Percentiles rank a stretch among this genome's conserved stretches.
Conservation (phyloP, 2,113 vertebrate species). For the Dolichallabes microphthalmus region DNA sequence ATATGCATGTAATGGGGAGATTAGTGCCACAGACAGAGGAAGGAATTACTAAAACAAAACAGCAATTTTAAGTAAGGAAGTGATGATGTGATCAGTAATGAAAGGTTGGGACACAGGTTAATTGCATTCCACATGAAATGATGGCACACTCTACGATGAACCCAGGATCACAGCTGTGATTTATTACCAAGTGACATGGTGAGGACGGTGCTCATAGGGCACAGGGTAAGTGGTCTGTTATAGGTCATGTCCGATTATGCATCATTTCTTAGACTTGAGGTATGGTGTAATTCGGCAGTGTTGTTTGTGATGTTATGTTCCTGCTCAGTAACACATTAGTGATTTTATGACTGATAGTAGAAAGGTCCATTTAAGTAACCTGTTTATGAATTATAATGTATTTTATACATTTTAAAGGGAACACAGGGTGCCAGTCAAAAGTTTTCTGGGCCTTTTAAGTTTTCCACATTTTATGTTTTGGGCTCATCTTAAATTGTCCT, state of each 20-base stretch:
- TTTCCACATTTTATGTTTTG: no score
- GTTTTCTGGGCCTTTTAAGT: no score
- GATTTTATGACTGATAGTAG: background rate
- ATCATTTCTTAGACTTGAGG: background rate
- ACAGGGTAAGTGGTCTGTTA: background rate
- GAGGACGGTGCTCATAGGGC: constrained; percentile 20
- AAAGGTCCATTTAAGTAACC: background rate
- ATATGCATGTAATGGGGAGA: constrained; percentile 32
- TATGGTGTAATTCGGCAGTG: background rate
- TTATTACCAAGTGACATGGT: background rate
- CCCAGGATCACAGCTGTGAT: constrained; percentile 29
- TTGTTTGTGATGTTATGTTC: background rate
- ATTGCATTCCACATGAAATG: constrained; percentile 38
- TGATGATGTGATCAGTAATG: constrained; percentile 29
- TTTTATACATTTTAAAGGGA: background rate
- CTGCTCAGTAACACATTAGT: background rate
- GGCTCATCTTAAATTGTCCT: no score
- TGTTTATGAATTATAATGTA: background rate
- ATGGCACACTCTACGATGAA: constrained; percentile 42
- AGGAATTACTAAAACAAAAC: constrained; percentile 47
- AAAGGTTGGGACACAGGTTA: constrained; percentile 47
- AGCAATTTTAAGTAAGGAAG: constrained; percentile 9
- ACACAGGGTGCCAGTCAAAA: no score
- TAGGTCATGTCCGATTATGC: background rate
- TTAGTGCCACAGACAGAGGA: constrained; percentile 38